Conservation (phyloP, 2,888 invertebrate genomes). For the Lissonota sp. region DNA sequence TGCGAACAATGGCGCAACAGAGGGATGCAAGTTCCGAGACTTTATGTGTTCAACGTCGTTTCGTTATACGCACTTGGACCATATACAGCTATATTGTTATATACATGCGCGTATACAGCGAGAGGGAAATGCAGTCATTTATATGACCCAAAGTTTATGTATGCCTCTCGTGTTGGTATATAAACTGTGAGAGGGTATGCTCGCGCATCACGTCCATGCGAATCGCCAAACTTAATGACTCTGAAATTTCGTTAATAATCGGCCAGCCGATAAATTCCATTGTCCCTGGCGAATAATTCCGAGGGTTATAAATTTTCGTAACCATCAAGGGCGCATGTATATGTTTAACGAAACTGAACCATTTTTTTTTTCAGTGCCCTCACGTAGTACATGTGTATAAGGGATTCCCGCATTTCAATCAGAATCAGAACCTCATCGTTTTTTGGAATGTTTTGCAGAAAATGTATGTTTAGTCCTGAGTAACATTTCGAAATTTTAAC, state of each 20-base stretch:
- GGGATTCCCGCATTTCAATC: no score
- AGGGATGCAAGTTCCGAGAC: not conserved
- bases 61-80: conserved; percentile 1
- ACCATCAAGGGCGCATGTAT: not conserved
- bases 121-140: conserved; percentile 14
- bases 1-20: conserved; percentile 41
- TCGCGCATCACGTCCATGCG: not conserved
- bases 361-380: no score
- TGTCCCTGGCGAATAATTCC: conserved; percentile 39
- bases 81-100: not conserved
- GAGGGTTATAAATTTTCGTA: conserved; percentile 26
- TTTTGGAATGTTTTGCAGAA: no score
- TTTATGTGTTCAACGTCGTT: conserved; percentile 27
- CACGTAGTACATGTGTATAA: no score
- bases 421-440: no score
- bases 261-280: conserved; percentile 56
- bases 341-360: no score
- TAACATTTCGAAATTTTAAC: no score
- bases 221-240: conserved; percentile 57
- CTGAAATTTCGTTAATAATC: conserved; percentile 56
- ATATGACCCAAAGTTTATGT: conserved; percentile 34
- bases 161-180: conserved; percentile 22
- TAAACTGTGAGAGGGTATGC: conserved; percentile 3
- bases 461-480: no score
- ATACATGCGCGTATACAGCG: not conserved